Percentiles rank a stretch among this genome's conserved stretches.
Conservation (phyloP, 2,888 invertebrate species). For the Leptura quadrifasciata region DNA sequence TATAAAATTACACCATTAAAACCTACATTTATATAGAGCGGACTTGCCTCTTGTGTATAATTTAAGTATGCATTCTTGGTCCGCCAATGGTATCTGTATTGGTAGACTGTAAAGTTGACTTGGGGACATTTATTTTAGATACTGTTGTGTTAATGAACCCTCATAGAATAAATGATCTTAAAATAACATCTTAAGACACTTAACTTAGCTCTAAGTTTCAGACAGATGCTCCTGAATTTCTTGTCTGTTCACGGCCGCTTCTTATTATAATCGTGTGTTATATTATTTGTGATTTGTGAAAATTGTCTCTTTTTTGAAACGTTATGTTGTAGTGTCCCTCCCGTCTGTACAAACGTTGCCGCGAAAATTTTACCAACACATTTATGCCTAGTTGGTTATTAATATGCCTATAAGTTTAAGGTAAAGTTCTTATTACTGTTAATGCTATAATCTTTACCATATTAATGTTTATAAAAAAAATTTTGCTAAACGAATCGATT, state of each 20-base stretch:
- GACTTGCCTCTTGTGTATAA: too few relatives aligned
- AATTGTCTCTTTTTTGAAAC: not conserved
- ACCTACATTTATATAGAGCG: too few relatives aligned
- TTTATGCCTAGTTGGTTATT: not conserved
- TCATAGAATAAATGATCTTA: constrained; percentile 50
- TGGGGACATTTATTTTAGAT: constrained; percentile 55
- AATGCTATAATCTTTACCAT: too few relatives aligned
- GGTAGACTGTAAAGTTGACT: constrained; percentile 37
- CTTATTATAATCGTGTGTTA: constrained; percentile 23
- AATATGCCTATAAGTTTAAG: not conserved
- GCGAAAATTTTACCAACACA: not conserved
- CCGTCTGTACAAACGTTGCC: not conserved
- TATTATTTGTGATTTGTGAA: constrained; percentile 14
- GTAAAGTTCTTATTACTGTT: not conserved
- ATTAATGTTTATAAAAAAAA: too few relatives aligned
- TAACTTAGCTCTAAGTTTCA: constrained; percentile 41
- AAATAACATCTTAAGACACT: constrained; percentile 60
- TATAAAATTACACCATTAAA: too few relatives aligned
- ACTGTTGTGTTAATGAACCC: constrained; percentile 63
- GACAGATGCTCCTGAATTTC: constrained; percentile 44
- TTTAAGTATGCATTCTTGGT: too few relatives aligned
- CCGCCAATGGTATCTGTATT: constrained; percentile 35
- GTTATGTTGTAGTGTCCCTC: too few relatives aligned
- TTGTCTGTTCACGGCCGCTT: constrained; percentile 29
- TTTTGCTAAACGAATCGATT: too few relatives aligned